These are phyloP conservation scores for Pseudochromis fuscus DNA, from an alignment of 2,797 vertebrate genomes.

Conservation along the genomic window DNA sequence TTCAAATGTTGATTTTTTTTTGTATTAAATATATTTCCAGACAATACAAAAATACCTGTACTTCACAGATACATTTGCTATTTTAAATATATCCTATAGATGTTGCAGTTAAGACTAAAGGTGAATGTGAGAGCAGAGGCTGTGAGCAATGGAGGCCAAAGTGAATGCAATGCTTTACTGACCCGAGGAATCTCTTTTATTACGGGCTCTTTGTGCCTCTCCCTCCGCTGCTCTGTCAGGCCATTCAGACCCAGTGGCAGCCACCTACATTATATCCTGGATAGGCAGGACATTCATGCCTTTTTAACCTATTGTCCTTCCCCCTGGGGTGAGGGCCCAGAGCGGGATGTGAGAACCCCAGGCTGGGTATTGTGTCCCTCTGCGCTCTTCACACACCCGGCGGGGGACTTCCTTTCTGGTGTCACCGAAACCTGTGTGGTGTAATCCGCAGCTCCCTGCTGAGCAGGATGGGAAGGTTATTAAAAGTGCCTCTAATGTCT, in stretches of 20 bases:
- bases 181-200: conserved; percentile 91
- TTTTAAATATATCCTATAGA: conserved; percentile 68
- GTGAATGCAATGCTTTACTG: conserved; percentile 90
- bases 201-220: conserved; percentile 87
- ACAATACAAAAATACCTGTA: conserved; percentile 47
- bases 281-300: conserved; percentile 91
- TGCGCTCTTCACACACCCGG: conserved; percentile 87
- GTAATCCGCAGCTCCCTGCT: conserved; percentile 88
- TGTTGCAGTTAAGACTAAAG: conserved; percentile 74
- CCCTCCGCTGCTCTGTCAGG: conserved; percentile 85
- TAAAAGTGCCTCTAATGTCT: conserved; percentile 90
- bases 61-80: conserved; percentile 53
- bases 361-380: conserved; percentile 87
- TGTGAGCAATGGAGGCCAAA: conserved; percentile 80
- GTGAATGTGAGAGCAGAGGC: conserved; percentile 76
- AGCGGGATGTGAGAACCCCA: conserved; percentile 89
- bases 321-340: conserved; percentile 86
- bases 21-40: conserved; percentile 25
- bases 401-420: conserved; percentile 91
- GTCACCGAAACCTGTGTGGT: conserved; percentile 90
- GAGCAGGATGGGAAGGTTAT: conserved; percentile 89
- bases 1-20: conserved; percentile 14
- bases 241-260: conserved; percentile 87
- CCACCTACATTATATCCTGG: conserved; percentile 90
- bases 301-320: conserved; percentile 90